Evolutionary conservation across 1,140 invertebrate species (phyloP), one percentile per base, ranked within the genome.

Genomic region (Drosophila eugracilis): DNA sequence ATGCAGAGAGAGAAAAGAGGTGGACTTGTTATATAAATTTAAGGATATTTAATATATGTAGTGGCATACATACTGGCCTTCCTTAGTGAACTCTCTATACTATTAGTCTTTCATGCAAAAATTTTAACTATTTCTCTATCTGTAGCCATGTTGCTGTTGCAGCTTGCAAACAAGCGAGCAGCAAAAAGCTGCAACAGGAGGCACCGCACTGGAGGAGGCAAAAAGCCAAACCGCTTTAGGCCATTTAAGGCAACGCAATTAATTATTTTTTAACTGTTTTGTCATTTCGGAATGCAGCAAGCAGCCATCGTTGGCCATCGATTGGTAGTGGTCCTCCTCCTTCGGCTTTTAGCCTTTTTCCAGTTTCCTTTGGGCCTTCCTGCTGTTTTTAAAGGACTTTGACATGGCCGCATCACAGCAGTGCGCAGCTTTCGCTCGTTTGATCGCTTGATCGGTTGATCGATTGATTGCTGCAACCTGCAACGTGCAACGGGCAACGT

Each of bases 231-330:
- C 75, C 76, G 81, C 85, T 89, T 80, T 89, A 77, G 66, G 71
- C 89, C 89, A 90, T 91, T 91, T 91, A 90, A 84, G 89, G 89
- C 63, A 91, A 89, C 85, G 85, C 89, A 90, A 91, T 91, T 91
- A 91, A 91, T 91, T 91, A 91, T 91, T 91, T 91, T 91, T 91
- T 91, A 91, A 91, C 89, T 91, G 89, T 91, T 91, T 91, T 89
- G 89, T 91, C 89, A 90, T 91, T 89, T 90, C 71, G 89, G 89
- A 91, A 89, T 89, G 85, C 80, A 72, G 42, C 57, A 48, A 77
- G 78, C 74, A 71, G 70, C 83, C 77, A 86, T 78, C 77, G 63
- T 80, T 85, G 81, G 75, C 71, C 75, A 86, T 85, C 83, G 78
- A 83, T 88, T 81, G 36, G 36, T 17, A 37, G 6, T 37, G 36